phyloP scores from a whole-genome alignment of 2,113 vertebrate species.

The Tiliqua scincoides region DNA sequence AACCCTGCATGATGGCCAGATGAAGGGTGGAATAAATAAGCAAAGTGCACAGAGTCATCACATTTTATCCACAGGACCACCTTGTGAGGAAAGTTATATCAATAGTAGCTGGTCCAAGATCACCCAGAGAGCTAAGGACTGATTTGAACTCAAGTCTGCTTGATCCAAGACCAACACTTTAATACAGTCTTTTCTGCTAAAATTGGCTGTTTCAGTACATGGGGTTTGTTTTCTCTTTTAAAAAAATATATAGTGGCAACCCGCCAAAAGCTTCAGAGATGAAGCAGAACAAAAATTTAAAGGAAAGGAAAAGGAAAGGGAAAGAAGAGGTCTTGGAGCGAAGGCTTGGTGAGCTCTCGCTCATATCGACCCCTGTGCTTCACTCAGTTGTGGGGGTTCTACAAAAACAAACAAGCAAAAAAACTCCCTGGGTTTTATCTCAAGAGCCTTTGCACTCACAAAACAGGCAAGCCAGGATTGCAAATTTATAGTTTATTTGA shows the following conservation, averaged over 20 bases:
- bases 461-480: neutral
- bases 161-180: neutral
- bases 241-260: neutral
- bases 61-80: neutral
- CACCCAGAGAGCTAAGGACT: neutral
- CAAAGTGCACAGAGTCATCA: too few relatives aligned
- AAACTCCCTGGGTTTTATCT: neutral
- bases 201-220: neutral
- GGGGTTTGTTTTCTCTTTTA: neutral
- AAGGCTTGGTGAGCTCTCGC: neutral
- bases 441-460: neutral
- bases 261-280: neutral
- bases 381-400: neutral
- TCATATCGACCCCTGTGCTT: neutral
- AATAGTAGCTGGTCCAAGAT: neutral
- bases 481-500: neutral
- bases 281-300: neutral
- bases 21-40: neutral
- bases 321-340: neutral
- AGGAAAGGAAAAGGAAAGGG: too few relatives aligned
- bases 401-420: neutral
- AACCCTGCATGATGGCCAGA: too few relatives aligned
- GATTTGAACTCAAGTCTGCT: neutral
- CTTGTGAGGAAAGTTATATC: neutral
- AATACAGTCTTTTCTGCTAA: neutral